phyloP scores from a whole-genome alignment of 1,140 invertebrate genomes.

The Drosophila pectinifera region DNA sequence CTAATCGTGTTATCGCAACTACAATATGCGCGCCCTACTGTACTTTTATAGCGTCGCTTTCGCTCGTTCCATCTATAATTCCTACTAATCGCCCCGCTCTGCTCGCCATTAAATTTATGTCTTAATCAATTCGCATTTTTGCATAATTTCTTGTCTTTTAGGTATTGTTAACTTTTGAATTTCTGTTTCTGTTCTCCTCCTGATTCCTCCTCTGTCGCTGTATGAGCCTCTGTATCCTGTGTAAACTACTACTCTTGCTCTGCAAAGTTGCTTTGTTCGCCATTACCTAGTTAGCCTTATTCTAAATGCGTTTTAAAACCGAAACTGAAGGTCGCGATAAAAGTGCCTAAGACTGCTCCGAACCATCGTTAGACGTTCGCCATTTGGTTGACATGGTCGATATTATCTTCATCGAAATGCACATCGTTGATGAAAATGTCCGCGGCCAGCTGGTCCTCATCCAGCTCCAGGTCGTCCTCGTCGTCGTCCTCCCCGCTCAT shows the following conservation, averaged over 20 bases:
- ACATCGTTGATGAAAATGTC: conserved; percentile 84
- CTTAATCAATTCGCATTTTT: conserved; percentile 80
- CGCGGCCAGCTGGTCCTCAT: conserved; percentile 70
- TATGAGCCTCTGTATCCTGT: conserved; percentile 40
- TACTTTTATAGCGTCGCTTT: conserved; percentile 53
- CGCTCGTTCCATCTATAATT: conserved; percentile 22
- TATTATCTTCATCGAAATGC: conserved; percentile 82
- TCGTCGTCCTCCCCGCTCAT: conserved; percentile 79
- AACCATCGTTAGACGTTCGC: conserved; percentile 82
- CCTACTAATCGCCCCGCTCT: conserved; percentile 45
- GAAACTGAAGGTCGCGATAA: conserved; percentile 74
- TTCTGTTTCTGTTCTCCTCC: conserved; percentile 54
- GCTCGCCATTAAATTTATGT: conserved; percentile 69
- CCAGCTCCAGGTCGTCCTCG: conserved; percentile 74
- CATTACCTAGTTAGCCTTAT: conserved; percentile 57
- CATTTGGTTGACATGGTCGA: conserved; percentile 82
- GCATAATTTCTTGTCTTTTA: conserved; percentile 81
- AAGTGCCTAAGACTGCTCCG: conserved; percentile 58
- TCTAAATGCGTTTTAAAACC: conserved; percentile 69
- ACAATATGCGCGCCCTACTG: conserved; percentile 70
- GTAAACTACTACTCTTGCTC: conserved; percentile 43
- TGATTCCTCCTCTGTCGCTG: conserved; percentile 27
- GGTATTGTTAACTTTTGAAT: conserved; percentile 84
- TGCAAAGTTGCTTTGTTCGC: conserved; percentile 50
- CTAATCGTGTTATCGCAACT: conserved; percentile 74